Evolutionary conservation across 2,888 invertebrate genomes (phyloP), one percentile per base, ranked within the genome.

Genomic region (Heliothis peltigera): DNA sequence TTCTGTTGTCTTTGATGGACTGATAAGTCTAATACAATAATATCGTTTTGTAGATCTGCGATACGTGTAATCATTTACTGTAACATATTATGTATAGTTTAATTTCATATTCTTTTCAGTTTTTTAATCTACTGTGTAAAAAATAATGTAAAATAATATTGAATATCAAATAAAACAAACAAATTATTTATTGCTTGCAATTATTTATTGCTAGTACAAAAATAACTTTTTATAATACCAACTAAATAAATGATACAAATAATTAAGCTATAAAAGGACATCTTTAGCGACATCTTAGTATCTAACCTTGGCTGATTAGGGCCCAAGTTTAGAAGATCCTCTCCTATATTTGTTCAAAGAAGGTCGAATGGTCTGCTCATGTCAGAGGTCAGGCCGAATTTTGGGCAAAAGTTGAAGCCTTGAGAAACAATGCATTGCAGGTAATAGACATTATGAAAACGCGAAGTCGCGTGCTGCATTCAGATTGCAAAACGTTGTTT

Each of bases 391-490:
- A 61, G 43, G 22, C 42, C 43, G 63, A 72, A 71, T 68, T 81
- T 74, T 82, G 53, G 61, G 39, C 67, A 67, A 79, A 82, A 77
- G 68, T 64, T 69, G 66, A 73, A 69, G 70, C 72, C 74, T 83
- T 82, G 70, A 79, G 81, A 81, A 84, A 84, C 79, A 77, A 79
- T 74, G 75, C 64, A 70, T 66, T 75, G 77, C 65, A 58, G 62
- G 62, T 71, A 77, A 72, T 71, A 72, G 68, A 64, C 69, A 64
- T 79, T 83, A 80, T 80, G 80, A 84, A 84, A 84, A 86, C 77
- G 75, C 69, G 19, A 79, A 74, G 75, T 84, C 85, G 83, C 83
- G 82, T 84, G 85, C 82, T 69, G 79, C 79, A 82, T 79, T 66
- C 63, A 68, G 59, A 77, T 82, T 79, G 57, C 79, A 72, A 75